phyloP scores from a whole-genome alignment of 2,113 vertebrate genomes.

The Piprites chloris region DNA sequence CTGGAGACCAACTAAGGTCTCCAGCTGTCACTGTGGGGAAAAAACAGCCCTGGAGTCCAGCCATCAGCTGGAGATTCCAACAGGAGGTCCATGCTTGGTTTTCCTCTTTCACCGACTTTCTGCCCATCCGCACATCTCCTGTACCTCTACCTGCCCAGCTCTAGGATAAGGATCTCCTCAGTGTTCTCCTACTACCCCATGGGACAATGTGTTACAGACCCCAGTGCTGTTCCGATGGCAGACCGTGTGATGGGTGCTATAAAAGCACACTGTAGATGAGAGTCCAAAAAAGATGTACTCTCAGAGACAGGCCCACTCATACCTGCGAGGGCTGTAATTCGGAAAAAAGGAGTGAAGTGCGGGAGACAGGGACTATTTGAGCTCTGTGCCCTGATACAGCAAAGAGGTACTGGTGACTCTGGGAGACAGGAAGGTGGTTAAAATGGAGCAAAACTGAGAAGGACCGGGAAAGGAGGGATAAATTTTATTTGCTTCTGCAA shows the following conservation, averaged over 20 bases:
- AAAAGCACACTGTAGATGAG: background rate
- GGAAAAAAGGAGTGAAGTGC: background rate
- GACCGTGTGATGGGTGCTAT: background rate
- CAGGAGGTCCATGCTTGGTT: background rate
- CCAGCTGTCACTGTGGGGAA: background rate
- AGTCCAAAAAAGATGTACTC: background rate
- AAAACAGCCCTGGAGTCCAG: background rate
- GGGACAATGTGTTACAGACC: background rate
- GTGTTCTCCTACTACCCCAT: accelerated
- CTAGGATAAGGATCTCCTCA: background rate
- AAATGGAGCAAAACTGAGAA: background rate
- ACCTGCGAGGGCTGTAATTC: accelerated
- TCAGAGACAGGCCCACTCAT: background rate
- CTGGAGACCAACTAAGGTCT: background rate
- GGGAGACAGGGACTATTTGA: background rate
- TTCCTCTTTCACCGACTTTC: background rate
- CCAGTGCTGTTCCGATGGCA: background rate
- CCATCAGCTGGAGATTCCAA: background rate
- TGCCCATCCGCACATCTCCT: background rate
- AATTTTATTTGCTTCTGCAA: background rate
- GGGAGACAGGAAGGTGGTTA: background rate
- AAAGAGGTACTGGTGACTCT: background rate
- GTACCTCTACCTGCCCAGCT: background rate
- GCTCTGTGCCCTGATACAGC: background rate
- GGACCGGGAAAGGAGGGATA: background rate